Percentiles rank a stretch among this genome's conserved stretches.
Evolutionary conservation across 92 coral and sea anemone genomes (phyloP).

Genomic region (Paramuricea clavata): DNA sequence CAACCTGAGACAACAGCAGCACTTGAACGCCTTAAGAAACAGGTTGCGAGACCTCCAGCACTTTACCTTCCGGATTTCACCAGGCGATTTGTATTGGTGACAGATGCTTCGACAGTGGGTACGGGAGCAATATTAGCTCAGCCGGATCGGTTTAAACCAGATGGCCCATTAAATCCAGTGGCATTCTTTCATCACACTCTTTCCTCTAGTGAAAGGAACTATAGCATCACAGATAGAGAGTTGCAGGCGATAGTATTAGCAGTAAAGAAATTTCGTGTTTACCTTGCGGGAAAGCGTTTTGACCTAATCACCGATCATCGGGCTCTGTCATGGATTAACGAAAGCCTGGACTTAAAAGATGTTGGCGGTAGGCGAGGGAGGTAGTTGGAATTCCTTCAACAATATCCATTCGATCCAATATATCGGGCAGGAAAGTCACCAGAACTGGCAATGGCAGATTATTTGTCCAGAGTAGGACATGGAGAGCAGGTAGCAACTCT

Average conservation of each 20-base stretch:
- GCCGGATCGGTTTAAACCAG: slow-evolving; percentile 1
- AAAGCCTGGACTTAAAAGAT: slow-evolving; percentile 28
- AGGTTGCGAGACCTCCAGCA: slow-evolving; percentile 21
- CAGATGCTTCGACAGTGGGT: slow-evolving; percentile 29
- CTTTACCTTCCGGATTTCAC: slow-evolving; percentile 31
- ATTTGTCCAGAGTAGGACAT: slow-evolving; percentile 17
- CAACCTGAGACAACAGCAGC: neutral
- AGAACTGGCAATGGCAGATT: neutral
- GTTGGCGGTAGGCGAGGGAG: slow-evolving; percentile 23
- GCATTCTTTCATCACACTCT: slow-evolving; percentile 22
- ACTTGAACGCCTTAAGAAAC: slow-evolving; percentile 6
- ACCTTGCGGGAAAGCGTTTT: slow-evolving; percentile 3
- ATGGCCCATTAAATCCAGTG: neutral
- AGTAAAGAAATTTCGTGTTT: slow-evolving; percentile 18
- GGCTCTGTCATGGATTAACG: neutral
- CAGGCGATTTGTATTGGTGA: slow-evolving; percentile 34
- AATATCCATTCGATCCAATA: slow-evolving; percentile 5
- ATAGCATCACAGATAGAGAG: slow-evolving; percentile 24
- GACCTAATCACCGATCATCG: neutral
- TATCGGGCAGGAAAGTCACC: slow-evolving; percentile 28
- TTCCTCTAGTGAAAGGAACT: slow-evolving; percentile 4
- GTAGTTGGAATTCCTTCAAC: slow-evolving; percentile 22
- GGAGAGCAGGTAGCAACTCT: slow-evolving; percentile 2
- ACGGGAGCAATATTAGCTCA: slow-evolving; percentile 23
- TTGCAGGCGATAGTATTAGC: slow-evolving; percentile 2